Conservation (phyloP, 2,113 vertebrate species). For the Ageneiosus marmoratus region DNA sequence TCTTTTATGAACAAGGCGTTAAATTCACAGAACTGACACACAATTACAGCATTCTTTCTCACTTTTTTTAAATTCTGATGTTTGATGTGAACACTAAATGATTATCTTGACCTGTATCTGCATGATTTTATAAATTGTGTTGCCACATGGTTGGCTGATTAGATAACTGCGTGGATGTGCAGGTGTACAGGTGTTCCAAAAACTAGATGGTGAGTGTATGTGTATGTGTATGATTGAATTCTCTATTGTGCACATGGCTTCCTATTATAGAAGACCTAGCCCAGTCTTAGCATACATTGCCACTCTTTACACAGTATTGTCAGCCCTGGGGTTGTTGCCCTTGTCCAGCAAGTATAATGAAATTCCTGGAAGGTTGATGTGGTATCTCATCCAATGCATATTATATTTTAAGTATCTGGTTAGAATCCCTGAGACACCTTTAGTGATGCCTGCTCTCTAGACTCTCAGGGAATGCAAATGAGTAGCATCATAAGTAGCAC, state of each 20-base stretch:
- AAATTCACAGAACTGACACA: too few relatives aligned
- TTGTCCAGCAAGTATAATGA: not conserved
- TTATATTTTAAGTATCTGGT: conserved; percentile 15
- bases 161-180: too few relatives aligned
- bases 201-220: too few relatives aligned
- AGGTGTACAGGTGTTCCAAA: too few relatives aligned
- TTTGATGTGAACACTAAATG: too few relatives aligned
- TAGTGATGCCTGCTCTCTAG: not conserved
- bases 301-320: not conserved
- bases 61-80: too few relatives aligned
- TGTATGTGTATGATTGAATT: not conserved
- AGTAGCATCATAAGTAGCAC: not conserved
- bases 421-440: not conserved
- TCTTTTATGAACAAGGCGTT: too few relatives aligned
- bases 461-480: not conserved
- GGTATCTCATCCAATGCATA: conserved; percentile 1
- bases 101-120: too few relatives aligned
- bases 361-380: not conserved
- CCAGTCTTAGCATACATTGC: not conserved
- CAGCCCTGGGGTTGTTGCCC: conserved; percentile 6
- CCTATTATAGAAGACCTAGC: not conserved
- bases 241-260: not conserved
- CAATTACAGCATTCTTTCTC: too few relatives aligned
- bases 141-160: too few relatives aligned
- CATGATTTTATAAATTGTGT: too few relatives aligned